Evolutionary conservation across 1,140 invertebrate genomes (phyloP).

Genomic region (Scaptomyza hsui): DNA sequence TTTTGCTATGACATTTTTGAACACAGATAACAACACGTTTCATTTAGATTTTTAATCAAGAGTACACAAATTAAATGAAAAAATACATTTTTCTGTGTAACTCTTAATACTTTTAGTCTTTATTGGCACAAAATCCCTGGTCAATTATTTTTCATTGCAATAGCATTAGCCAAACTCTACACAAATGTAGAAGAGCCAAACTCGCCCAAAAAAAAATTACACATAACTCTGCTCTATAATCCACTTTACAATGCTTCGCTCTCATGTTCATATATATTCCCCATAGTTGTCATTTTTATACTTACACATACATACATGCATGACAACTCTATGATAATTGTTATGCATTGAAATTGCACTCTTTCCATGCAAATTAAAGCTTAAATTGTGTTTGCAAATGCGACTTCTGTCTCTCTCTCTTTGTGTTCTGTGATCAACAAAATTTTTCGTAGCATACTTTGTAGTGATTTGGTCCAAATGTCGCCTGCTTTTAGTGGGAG

Average conservation of each 20-base stretch:
- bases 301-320: background rate
- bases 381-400: background rate
- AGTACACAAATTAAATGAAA: background rate
- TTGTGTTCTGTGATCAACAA: slow-evolving; percentile 9
- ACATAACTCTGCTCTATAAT: background rate
- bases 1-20: background rate
- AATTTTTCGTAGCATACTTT: slow-evolving; percentile 17
- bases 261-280: background rate
- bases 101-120: background rate
- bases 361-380: slow-evolving; percentile 15
- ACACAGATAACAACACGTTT: too few relatives aligned
- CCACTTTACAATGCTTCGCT: background rate
- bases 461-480: slow-evolving; percentile 4
- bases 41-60: background rate
- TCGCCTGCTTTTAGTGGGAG: background rate
- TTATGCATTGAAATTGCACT: slow-evolving; percentile 11
- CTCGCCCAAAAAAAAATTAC: background rate
- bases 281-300: background rate
- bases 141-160: background rate
- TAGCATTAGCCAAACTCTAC: background rate
- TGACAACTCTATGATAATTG: slow-evolving; percentile 11
- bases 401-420: background rate
- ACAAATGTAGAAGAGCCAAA: background rate
- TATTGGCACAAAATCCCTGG: background rate
- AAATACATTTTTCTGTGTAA: background rate